Evolutionary conservation across 1,140 invertebrate genomes (phyloP).

Genomic region (Parapsyche elsis): DNA sequence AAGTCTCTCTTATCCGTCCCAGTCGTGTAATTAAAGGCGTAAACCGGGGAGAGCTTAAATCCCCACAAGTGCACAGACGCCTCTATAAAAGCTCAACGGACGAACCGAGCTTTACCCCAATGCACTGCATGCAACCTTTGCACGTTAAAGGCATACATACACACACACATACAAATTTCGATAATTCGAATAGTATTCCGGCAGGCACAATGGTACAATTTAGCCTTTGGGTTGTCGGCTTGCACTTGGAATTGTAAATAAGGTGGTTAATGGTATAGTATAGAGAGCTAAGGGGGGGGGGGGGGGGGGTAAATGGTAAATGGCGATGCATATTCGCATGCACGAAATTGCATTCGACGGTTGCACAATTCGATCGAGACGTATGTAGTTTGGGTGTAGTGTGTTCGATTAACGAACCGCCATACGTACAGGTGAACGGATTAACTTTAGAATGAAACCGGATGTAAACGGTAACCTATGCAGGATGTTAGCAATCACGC

Average conservation of each 20-base stretch:
- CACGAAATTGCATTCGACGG: too few species aligned
- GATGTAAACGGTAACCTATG: too few species aligned
- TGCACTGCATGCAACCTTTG: too few species aligned
- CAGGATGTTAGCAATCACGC: too few species aligned
- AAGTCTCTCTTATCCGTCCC: constrained; percentile 52
- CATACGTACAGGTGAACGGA: not conserved
- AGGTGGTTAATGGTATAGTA: not conserved
- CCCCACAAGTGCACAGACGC: not conserved
- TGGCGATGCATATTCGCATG: not conserved
- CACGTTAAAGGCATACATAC: not conserved
- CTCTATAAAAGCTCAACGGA: not conserved
- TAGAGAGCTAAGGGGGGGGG: too few species aligned
- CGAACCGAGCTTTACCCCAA: not conserved
- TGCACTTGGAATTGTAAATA: constrained; percentile 10
- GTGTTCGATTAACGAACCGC: too few species aligned
- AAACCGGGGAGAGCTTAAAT: constrained; percentile 21
- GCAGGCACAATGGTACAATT: constrained; percentile 1
- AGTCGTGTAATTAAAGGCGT: constrained; percentile 47
- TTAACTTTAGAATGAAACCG: not conserved
- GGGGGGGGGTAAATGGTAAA: not conserved
- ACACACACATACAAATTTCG: not conserved
- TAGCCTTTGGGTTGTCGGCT: not conserved
- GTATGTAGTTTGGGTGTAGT: too few species aligned
- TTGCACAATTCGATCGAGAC: too few species aligned
- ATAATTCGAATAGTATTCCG: not conserved